phyloP scores from a whole-genome alignment of 2,888 invertebrate species.

The Amaurobius ferox region DNA sequence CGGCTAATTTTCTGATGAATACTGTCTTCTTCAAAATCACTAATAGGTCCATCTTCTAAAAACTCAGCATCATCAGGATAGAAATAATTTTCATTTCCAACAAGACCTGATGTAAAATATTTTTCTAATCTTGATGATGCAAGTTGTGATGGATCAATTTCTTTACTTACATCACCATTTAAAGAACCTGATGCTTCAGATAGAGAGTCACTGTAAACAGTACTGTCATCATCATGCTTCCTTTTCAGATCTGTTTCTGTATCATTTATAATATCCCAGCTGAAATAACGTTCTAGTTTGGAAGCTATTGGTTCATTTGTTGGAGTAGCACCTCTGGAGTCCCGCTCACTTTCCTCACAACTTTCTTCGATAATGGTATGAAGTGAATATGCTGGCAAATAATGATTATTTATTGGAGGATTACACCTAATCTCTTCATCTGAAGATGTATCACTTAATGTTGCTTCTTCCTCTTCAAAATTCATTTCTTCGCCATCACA shows the following conservation, averaged over 20 bases:
- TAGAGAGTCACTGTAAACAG: constrained; percentile 75
- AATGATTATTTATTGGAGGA: constrained; percentile 23
- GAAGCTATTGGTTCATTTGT: constrained; percentile 54
- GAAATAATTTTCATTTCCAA: constrained; percentile 69
- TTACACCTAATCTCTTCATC: constrained; percentile 57
- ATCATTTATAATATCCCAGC: constrained; percentile 63
- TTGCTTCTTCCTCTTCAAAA: constrained; percentile 63
- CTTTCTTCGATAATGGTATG: constrained; percentile 96
- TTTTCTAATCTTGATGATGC: constrained; percentile 91
- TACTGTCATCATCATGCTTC: constrained; percentile 53
- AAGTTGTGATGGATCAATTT: constrained; percentile 84
- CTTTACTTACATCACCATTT: constrained; percentile 84
- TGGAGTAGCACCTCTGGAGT: constrained; percentile 54
- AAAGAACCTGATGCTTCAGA: constrained; percentile 87
- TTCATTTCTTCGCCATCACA: constrained; percentile 66
- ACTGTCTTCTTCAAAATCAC: constrained; percentile 65
- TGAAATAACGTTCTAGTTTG: constrained; percentile 67
- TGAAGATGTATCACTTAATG: constrained; percentile 62
- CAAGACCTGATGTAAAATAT: constrained; percentile 82
- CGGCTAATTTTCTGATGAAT: constrained; percentile 58
- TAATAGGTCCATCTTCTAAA: constrained; percentile 54
- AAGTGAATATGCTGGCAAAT: constrained; percentile 83
- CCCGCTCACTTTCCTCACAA: constrained; percentile 87
- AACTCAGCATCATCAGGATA: constrained; percentile 73
- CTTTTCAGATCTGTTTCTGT: constrained; percentile 18